phyloP scores from a whole-genome alignment of 2,797 vertebrate genomes.

The Mus spretus region DNA sequence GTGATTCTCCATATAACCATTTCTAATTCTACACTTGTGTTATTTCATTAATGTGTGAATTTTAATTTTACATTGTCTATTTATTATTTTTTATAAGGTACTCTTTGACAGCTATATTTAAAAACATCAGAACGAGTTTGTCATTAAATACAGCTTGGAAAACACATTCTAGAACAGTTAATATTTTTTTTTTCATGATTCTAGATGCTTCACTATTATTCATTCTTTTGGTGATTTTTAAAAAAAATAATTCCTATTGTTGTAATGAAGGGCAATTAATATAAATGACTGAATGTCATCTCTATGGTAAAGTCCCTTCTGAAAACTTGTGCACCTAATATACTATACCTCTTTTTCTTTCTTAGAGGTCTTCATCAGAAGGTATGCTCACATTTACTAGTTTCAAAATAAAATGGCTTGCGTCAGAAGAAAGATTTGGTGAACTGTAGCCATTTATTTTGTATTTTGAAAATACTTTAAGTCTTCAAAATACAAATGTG shows the following conservation, averaged over 20 bases:
- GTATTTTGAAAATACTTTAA: neutral
- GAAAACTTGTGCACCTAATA: neutral
- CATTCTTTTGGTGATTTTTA: neutral
- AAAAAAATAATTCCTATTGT: neutral
- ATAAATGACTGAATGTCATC: neutral
- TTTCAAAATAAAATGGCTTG: neutral
- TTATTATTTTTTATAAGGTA: neutral
- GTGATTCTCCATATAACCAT: neutral
- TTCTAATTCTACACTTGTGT: neutral
- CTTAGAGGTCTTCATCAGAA: neutral
- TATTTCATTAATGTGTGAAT: neutral
- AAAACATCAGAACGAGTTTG: neutral
- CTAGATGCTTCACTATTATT: neutral
- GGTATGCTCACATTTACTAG: neutral
- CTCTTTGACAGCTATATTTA: neutral
- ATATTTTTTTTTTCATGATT: neutral
- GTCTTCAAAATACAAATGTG: neutral
- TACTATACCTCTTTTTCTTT: neutral
- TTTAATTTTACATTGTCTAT: neutral
- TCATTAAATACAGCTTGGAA: slow-evolving; percentile 5
- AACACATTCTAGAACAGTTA: neutral
- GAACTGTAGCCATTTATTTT: neutral
- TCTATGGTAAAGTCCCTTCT: neutral
- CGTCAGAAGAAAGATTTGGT: neutral
- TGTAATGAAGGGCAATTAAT: neutral